phyloP scores from a whole-genome alignment of 2,797 vertebrate species.

The Rhyacichthys aspro region DNA sequence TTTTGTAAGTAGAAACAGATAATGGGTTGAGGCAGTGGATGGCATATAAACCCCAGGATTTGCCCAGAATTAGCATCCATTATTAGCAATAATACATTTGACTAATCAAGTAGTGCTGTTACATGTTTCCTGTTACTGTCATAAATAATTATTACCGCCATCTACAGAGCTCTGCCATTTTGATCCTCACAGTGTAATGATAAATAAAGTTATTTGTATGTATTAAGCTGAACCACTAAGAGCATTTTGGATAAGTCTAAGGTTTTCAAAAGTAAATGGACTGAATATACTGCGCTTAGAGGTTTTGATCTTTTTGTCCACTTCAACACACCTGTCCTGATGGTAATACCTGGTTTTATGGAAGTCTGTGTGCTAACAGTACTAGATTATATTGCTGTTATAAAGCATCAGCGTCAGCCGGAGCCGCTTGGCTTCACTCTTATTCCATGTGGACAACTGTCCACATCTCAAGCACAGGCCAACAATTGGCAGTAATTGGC shows the following conservation, averaged over 20 bases:
- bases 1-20: too few relatives aligned
- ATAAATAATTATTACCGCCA: too few relatives aligned
- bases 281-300: conserved; percentile 9
- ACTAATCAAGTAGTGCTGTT: too few relatives aligned
- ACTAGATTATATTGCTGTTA: conserved; percentile 42
- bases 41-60: too few relatives aligned
- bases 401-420: conserved; percentile 59
- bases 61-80: too few relatives aligned
- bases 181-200: too few relatives aligned
- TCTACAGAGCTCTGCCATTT: too few relatives aligned
- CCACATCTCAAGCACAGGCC: conserved; percentile 82
- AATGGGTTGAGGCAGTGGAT: too few relatives aligned
- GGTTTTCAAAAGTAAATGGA: too few relatives aligned
- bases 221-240: not conserved
- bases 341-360: conserved; percentile 18
- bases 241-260: not conserved
- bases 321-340: not conserved
- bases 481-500: conserved; percentile 87
- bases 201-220: too few relatives aligned
- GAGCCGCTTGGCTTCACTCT: conserved; percentile 62
- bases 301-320: not conserved
- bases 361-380: conserved; percentile 19
- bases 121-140: too few relatives aligned
- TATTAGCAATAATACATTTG: too few relatives aligned
- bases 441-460: conserved; percentile 82